Evolutionary conservation across 2,888 invertebrate genomes (phyloP).

Genomic region (Leptothorax acervorum): DNA sequence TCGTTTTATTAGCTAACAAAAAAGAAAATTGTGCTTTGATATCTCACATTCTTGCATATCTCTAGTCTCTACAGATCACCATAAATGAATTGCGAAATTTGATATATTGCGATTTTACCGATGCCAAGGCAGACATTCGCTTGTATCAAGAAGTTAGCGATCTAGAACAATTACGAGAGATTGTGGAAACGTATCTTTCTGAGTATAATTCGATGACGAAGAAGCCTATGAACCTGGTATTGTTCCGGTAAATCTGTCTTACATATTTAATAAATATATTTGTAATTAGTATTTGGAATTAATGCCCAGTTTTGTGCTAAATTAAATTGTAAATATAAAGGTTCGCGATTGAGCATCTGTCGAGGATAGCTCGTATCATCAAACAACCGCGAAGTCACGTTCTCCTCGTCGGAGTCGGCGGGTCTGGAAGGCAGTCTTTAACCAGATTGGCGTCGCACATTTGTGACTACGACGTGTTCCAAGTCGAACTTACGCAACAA

Average conservation of each 20-base stretch:
- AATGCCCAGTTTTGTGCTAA: not conserved
- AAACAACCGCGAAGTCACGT: conserved; percentile 97
- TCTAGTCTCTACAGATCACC: conserved; percentile 87
- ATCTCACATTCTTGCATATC: conserved; percentile 7
- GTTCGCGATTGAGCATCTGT: conserved; percentile 97
- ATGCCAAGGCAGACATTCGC: conserved; percentile 95
- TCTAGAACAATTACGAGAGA: conserved; percentile 91
- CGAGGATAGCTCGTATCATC: conserved; percentile 95
- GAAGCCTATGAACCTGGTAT: conserved; percentile 97
- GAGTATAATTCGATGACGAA: conserved; percentile 98
- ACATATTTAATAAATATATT: not conserved
- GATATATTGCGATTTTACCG: conserved; percentile 97
- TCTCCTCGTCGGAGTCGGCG: conserved; percentile 96
- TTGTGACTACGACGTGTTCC: conserved; percentile 96
- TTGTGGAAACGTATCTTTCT: conserved; percentile 95
- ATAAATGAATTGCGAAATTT: conserved; percentile 94
- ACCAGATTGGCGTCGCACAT: conserved; percentile 97
- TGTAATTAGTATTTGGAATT: not conserved
- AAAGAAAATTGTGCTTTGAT: not conserved
- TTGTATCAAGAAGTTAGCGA: conserved; percentile 96
- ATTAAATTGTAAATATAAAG: conserved; percentile 85
- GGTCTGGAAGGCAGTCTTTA: conserved; percentile 96
- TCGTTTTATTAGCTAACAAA: not conserved
- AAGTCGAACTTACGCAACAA: conserved; percentile 95
- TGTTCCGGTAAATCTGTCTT: conserved; percentile 89